These are phyloP conservation scores for Novumbra hubbsi DNA, from an alignment of 2,797 vertebrate species.

Conservation along the genomic window DNA sequence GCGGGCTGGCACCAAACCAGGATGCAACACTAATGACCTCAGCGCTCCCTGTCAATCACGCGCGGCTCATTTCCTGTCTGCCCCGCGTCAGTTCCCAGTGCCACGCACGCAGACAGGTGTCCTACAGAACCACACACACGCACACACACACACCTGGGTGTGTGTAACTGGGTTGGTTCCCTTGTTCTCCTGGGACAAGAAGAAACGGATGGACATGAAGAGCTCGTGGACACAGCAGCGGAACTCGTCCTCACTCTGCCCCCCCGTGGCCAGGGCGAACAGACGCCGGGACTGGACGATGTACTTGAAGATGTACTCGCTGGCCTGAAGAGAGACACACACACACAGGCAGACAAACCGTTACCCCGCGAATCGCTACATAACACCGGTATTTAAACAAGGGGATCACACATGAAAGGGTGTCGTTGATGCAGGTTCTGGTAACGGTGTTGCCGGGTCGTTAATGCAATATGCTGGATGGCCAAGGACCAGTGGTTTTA, in stretches of 20 bases:
- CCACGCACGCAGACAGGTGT: not conserved
- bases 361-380: not conserved
- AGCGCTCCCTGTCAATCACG: not conserved
- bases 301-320: slow-evolving; percentile 99
- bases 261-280: slow-evolving; percentile 92
- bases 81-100: not conserved
- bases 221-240: slow-evolving; percentile 94
- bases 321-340: slow-evolving; percentile 75
- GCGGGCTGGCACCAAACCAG: not conserved
- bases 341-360: not conserved
- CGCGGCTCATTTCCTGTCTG: not conserved
- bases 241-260: slow-evolving; percentile 97
- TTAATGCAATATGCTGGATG: slow-evolving; percentile 39
- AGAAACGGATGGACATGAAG: slow-evolving; percentile 96
- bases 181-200: slow-evolving; percentile 94
- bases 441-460: slow-evolving; percentile 39
- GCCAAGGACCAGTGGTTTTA: slow-evolving; percentile 39
- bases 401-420: slow-evolving; percentile 14
- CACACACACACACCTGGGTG: slow-evolving; percentile 81
- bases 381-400: slow-evolving; percentile 16
- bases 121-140: slow-evolving; percentile 8
- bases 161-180: slow-evolving; percentile 83
- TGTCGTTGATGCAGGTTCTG: slow-evolving; percentile 10
- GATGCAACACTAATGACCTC: not conserved
- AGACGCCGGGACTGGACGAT: slow-evolving; percentile 95